Base-by-base conservation (phyloP, 1,140 invertebrate genomes). In the Drosophila kepulauana region DNA sequence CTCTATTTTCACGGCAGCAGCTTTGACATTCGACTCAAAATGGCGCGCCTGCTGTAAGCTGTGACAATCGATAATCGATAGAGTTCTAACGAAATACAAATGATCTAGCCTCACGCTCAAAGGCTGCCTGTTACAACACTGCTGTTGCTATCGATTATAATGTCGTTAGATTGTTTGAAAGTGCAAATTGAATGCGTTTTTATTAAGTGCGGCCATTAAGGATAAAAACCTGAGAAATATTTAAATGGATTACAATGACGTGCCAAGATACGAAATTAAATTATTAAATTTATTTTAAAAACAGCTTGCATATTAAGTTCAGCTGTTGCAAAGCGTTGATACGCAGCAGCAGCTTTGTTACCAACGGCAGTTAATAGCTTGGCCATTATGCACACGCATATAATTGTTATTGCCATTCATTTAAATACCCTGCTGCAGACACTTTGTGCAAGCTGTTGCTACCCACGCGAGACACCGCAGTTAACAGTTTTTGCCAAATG, bases 361-460 rank as follows among this genome's bases (percentile, higher is more conserved):
- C 2, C 46, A 49, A 10, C 46, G 20, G 15, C 46, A 49, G 46
- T 25, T 25, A 49, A 49, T 49, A 25, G 46, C 46, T 5, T 7
- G 13, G 15, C 3, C 46, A 20, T 49, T 20, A 49, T 5, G 20
- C 20, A 38, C 38, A 30, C n/a, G 41, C 38, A 49, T 13, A 8
- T 35, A 20, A 20, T 20, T 49, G 15, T 49, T 20, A 49, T 49
- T 49, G 46, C 41, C 41, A 7, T 43, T 7, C 62, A 1, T 16
- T 43, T 43, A 54, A 15, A 65, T 65, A 65, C 49, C 48, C 48
- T 54, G 8, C 13, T 11, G n/a, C 3, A 11, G 35, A 30, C 0
- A 2, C 35, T 10, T 38, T 38, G 35, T 3, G 8, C 7, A 7
- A 49, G 46, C 41, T 11, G 41, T 5, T 43, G 41, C 41, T n/a